Evolutionary conservation across 1,140 invertebrate species (phyloP).

Genomic region (Drosophila kikkawai): DNA sequence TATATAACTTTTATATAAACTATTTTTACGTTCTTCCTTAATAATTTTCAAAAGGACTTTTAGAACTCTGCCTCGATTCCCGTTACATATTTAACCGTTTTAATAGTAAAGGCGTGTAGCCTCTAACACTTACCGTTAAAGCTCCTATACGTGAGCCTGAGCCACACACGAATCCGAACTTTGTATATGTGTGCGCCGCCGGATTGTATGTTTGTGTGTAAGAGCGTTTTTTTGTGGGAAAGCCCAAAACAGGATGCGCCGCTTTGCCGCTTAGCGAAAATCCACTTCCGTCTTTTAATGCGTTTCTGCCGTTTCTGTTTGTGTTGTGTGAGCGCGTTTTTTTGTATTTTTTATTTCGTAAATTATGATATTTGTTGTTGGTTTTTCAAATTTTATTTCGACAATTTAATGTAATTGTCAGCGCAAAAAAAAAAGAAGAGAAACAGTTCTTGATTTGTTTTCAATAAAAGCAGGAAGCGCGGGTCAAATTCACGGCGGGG

Average conservation of each 20-base stretch:
- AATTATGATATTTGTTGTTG: conserved; percentile 54
- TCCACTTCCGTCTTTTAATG: conserved; percentile 73
- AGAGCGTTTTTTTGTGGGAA: conserved; percentile 33
- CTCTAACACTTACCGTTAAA: conserved; percentile 40
- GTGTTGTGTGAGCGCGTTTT: conserved; percentile 33
- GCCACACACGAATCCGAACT: conserved; percentile 23
- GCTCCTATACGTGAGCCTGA: conserved; percentile 31
- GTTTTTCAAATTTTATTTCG: conserved; percentile 25
- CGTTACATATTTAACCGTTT: background rate
- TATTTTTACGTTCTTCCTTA: background rate
- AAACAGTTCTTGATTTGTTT: conserved; percentile 39
- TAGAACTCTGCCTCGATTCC: background rate
- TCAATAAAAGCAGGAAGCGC: conserved; percentile 54
- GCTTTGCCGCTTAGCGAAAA: conserved; percentile 62
- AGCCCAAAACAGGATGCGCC: conserved; percentile 72
- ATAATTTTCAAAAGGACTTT: too few relatives aligned
- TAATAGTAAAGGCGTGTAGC: background rate
- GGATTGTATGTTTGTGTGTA: conserved; percentile 21
- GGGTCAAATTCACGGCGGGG: conserved; percentile 60
- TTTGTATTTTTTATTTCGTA: conserved; percentile 26
- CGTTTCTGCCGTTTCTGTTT: conserved; percentile 32
- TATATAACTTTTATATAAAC: background rate
- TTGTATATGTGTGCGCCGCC: background rate
- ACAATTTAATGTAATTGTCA: conserved; percentile 49
- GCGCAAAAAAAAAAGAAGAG: conserved; percentile 1